These are phyloP conservation scores for Nasua narica DNA, from an alignment of 2,797 vertebrate genomes.

Conservation along the genomic window DNA sequence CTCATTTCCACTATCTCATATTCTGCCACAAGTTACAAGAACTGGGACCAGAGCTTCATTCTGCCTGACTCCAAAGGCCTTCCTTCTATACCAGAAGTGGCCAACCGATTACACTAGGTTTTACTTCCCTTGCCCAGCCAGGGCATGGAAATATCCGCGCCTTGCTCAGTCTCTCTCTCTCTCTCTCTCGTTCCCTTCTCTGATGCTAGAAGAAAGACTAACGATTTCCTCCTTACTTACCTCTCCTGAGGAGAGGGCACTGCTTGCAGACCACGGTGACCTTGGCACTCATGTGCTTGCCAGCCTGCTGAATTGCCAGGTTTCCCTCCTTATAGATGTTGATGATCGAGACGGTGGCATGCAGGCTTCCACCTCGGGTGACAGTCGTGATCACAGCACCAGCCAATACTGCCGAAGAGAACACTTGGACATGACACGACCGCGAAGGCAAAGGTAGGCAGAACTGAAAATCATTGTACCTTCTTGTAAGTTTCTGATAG, in stretches of 20 bases:
- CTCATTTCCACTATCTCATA: not conserved
- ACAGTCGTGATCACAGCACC: conserved; percentile 92
- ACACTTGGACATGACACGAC: not conserved
- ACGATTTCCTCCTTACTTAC: conserved; percentile 83
- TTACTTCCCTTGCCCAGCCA: not conserved
- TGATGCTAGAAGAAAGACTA: not conserved
- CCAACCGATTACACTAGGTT: not conserved
- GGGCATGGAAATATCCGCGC: not conserved
- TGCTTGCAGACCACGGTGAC: conserved; percentile 94
- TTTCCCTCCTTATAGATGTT: conserved; percentile 96
- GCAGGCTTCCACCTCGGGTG: conserved; percentile 89
- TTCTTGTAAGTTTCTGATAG: not conserved
- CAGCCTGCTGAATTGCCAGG: conserved; percentile 96
- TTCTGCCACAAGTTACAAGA: not conserved
- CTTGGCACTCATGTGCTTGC: conserved; percentile 97
- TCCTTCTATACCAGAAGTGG: not conserved
- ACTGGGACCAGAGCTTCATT: not conserved
- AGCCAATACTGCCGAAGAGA: conserved; percentile 88
- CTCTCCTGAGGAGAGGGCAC: conserved; percentile 94
- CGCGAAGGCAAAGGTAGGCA: not conserved
- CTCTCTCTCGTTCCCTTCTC: not conserved
- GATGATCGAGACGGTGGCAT: conserved; percentile 94
- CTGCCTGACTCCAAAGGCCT: not conserved
- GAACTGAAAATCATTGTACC: not conserved
- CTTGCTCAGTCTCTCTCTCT: not conserved